Evolutionary conservation across 2,113 vertebrate species (phyloP).

Genomic region (Tenebrosternarchus preto): DNA sequence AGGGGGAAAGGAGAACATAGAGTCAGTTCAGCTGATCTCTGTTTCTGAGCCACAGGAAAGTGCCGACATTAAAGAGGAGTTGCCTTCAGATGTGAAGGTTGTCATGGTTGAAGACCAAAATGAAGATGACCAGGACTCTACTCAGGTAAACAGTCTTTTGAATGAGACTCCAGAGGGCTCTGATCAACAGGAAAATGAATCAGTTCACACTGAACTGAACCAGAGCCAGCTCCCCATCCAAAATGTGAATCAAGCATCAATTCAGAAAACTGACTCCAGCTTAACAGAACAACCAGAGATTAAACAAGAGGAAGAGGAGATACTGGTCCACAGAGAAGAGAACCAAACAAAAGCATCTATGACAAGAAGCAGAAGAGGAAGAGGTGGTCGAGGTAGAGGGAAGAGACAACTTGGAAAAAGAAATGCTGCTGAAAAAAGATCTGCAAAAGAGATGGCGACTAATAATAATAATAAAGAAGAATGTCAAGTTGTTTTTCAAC

Average conservation of each 20-base stretch:
- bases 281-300: conserved; percentile 59
- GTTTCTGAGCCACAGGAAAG: conserved; percentile 46
- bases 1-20: background rate
- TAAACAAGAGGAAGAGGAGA: conserved; percentile 74
- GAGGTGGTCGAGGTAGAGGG: conserved; percentile 39
- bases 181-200: background rate
- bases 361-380: conserved; percentile 40
- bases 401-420: conserved; percentile 44
- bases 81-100: conserved; percentile 70
- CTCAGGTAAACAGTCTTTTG: conserved; percentile 35
- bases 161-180: conserved; percentile 29
- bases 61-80: conserved; percentile 67
- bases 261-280: conserved; percentile 55
- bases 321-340: conserved; percentile 62
- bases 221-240: conserved; percentile 12
- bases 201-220: conserved; percentile 7
- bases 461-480: conserved; percentile 63
- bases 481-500: conserved; percentile 68
- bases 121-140: conserved; percentile 43
- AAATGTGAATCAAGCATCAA: conserved; percentile 32
- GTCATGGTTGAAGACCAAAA: conserved; percentile 71
- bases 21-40: background rate
- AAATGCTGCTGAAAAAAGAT: conserved; percentile 26
- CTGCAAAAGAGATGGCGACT: conserved; percentile 24
- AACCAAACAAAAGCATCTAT: conserved; percentile 39